A percentile compares a stretch with the other conserved stretches of the same genome.
phyloP scores from a whole-genome alignment of 2,888 invertebrate species.

The Mylabris sibirica region DNA sequence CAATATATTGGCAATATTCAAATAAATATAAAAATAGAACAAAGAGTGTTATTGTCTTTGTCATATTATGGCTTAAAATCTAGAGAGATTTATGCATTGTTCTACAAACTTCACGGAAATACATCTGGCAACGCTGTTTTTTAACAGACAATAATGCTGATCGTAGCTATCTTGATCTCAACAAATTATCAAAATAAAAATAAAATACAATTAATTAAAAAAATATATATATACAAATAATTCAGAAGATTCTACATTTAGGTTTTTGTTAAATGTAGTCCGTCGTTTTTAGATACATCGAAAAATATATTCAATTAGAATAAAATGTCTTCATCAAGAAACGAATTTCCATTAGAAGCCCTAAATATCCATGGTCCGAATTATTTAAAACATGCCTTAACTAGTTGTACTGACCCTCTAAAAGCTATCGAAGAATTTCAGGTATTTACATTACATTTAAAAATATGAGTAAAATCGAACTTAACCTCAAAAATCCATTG shows the following conservation, averaged over 20 bases:
- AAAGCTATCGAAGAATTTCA: conserved; percentile 99
- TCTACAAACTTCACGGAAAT: background rate
- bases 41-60: too few species aligned
- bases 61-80: too few species aligned
- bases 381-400: conserved; percentile 78
- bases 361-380: conserved; percentile 60
- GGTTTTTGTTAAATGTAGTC: background rate
- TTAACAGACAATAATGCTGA: background rate
- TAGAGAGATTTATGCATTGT: too few species aligned
- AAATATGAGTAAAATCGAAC: background rate
- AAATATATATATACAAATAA: background rate
- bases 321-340: conserved; percentile 36
- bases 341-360: conserved; percentile 59
- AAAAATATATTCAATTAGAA: background rate
- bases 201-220: background rate
- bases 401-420: conserved; percentile 94
- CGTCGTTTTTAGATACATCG: background rate
- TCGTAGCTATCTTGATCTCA: background rate
- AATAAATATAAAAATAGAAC: too few species aligned
- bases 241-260: background rate
- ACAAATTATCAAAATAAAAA: conserved; percentile 1
- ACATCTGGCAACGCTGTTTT: background rate
- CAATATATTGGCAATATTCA: too few species aligned
- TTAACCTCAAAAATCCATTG: conserved; percentile 23
- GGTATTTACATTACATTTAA: conserved; percentile 57